phyloP scores from a whole-genome alignment of 2,888 invertebrate species.

The Rotaria macrura region DNA sequence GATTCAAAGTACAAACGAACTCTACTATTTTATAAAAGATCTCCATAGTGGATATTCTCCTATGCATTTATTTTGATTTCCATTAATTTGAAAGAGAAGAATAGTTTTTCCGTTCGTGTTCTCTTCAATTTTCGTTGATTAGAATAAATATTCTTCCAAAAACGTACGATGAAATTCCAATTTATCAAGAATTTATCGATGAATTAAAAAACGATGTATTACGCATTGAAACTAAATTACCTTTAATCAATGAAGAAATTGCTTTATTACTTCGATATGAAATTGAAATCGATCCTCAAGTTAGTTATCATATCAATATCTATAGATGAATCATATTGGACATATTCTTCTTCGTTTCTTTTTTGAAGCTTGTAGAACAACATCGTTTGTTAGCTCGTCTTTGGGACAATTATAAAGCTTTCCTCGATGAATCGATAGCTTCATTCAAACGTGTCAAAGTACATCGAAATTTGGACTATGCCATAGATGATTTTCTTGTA shows the following conservation, averaged over 20 bases:
- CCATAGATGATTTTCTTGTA: too few species aligned
- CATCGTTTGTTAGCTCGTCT: not conserved
- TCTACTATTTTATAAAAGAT: too few species aligned
- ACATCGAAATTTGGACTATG: too few species aligned
- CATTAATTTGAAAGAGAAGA: too few species aligned
- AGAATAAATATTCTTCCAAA: not conserved
- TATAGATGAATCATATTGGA: too few species aligned
- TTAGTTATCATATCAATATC: not conserved
- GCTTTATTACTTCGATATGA: not conserved
- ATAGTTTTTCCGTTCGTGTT: too few species aligned
- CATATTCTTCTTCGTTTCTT: not conserved
- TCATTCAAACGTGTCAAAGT: conserved; percentile 10
- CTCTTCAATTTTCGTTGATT: not conserved
- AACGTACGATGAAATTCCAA: not conserved
- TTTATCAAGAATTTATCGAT: conserved; percentile 5
- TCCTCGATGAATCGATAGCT: not conserved
- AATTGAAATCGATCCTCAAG: not conserved
- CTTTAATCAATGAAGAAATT: not conserved
- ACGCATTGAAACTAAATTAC: not conserved
- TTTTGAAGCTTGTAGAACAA: not conserved
- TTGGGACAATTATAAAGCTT: not conserved
- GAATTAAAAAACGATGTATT: not conserved
- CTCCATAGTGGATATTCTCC: too few species aligned
- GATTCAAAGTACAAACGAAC: too few species aligned
- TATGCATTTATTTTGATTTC: too few species aligned